Percentiles rank a stretch among this genome's conserved stretches.
Evolutionary conservation across 2,797 vertebrate genomes (phyloP).

Genomic region (Hyperoplus lanceolatus): DNA sequence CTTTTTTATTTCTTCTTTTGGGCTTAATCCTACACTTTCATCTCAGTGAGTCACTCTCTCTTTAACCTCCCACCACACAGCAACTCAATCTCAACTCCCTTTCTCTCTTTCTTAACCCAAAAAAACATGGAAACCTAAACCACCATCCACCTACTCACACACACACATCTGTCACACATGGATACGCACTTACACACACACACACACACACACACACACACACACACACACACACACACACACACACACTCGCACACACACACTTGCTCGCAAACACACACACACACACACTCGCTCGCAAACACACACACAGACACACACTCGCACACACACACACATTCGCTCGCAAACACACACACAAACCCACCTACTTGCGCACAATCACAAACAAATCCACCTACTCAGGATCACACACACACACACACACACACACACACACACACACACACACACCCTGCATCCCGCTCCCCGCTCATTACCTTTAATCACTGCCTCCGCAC

Average conservation of each 20-base stretch:
- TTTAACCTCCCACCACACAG: conserved; percentile 30
- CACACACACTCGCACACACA: too few relatives aligned
- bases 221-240: too few relatives aligned
- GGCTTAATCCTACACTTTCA: conserved; percentile 5
- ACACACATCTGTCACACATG: neutral
- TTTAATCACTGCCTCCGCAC: conserved; percentile 69
- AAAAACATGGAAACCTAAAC: conserved; percentile 56
- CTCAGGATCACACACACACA: conserved; percentile 30
- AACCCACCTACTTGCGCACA: conserved; percentile 29
- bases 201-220: too few relatives aligned
- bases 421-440: conserved; percentile 30
- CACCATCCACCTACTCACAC: conserved; percentile 35
- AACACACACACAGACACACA: too few relatives aligned
- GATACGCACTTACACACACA: too few relatives aligned
- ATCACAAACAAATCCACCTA: conserved; percentile 9
- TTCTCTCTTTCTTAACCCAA: conserved; percentile 20
- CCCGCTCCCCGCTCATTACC: conserved; percentile 60
- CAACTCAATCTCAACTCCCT: conserved; percentile 29
- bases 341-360: too few relatives aligned
- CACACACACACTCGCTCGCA: too few relatives aligned
- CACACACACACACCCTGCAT: conserved; percentile 33
- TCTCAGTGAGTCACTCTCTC: conserved; percentile 36
- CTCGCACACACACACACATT: too few relatives aligned
- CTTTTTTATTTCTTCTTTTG: neutral
- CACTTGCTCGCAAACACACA: too few relatives aligned